phyloP scores from a whole-genome alignment of 2,113 vertebrate genomes.

The Pituophis catenifer region DNA sequence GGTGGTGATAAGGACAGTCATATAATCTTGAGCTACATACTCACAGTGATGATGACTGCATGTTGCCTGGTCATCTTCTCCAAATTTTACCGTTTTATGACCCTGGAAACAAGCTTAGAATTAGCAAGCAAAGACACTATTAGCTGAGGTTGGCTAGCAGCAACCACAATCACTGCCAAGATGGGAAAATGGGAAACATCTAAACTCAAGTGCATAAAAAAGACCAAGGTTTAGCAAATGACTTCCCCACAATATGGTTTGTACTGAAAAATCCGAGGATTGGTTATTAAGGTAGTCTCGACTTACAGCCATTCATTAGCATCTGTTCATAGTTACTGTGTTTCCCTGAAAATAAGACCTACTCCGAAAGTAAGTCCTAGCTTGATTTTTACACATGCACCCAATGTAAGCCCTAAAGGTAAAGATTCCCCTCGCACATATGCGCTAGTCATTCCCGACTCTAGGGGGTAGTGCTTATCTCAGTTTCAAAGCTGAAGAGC shows the following conservation, averaged over 20 bases:
- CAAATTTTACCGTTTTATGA: neutral
- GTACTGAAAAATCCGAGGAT: neutral
- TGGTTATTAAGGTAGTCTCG: neutral
- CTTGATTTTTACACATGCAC: too few relatives aligned
- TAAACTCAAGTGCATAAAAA: neutral
- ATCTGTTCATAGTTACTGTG: neutral
- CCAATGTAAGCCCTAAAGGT: too few relatives aligned
- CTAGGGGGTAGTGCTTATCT: too few relatives aligned
- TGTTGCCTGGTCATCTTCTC: neutral
- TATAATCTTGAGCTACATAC: neutral
- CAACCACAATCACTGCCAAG: neutral
- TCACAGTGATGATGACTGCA: neutral
- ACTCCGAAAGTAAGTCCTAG: too few relatives aligned
- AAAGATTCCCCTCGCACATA: too few relatives aligned
- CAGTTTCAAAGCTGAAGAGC: too few relatives aligned
- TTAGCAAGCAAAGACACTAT: neutral
- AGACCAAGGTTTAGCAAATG: neutral
- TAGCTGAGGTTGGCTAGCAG: neutral
- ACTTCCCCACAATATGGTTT: neutral
- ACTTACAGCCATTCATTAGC: neutral
- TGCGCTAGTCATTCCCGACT: too few relatives aligned
- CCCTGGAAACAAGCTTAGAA: neutral
- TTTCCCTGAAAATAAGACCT: too few relatives aligned
- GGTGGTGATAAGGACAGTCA: neutral
- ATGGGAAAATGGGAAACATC: neutral